Percentiles rank a stretch among this genome's conserved stretches.
Conservation (phyloP, 1,140 invertebrate genomes). For the Elymnias hypermnestra region DNA sequence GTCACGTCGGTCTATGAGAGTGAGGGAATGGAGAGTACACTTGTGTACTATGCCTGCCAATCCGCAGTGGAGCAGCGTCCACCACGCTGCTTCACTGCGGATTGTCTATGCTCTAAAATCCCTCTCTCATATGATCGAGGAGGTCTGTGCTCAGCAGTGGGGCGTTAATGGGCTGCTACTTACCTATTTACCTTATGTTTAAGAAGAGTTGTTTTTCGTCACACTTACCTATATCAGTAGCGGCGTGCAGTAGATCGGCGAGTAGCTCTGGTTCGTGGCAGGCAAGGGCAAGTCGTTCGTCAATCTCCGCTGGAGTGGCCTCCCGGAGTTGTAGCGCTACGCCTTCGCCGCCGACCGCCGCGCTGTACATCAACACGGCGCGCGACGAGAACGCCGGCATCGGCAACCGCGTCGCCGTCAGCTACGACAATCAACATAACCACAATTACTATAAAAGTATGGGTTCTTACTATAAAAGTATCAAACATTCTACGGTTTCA, state of each 20-base stretch:
- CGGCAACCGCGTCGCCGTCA: slow-evolving; percentile 67
- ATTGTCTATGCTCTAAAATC: too few species aligned
- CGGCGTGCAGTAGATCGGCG: slow-evolving; percentile 56
- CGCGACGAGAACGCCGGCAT: slow-evolving; percentile 75
- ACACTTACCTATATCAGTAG: slow-evolving; percentile 50
- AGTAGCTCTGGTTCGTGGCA: slow-evolving; percentile 77
- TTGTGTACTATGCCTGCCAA: too few species aligned
- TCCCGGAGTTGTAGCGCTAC: slow-evolving; percentile 76
- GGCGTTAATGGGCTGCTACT: too few species aligned
- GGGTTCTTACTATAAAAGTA: too few species aligned
- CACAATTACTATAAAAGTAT: not conserved
- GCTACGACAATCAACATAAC: slow-evolving; percentile 29
- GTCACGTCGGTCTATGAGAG: too few species aligned
- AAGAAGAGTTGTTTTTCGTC: not conserved
- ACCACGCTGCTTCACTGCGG: too few species aligned
- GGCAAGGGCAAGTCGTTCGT: slow-evolving; percentile 74
- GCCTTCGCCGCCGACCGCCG: slow-evolving; percentile 76
- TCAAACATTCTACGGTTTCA: too few species aligned
- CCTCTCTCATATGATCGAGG: too few species aligned
- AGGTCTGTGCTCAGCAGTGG: too few species aligned
- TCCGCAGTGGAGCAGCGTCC: too few species aligned
- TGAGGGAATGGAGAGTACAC: too few species aligned
- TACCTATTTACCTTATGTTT: too few species aligned
- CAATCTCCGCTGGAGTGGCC: slow-evolving; percentile 66
- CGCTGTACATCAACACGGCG: slow-evolving; percentile 79